Evolutionary conservation across 2,888 invertebrate species (phyloP), one percentile per base, ranked within the genome.

Genomic region (Sisyra nigra): DNA sequence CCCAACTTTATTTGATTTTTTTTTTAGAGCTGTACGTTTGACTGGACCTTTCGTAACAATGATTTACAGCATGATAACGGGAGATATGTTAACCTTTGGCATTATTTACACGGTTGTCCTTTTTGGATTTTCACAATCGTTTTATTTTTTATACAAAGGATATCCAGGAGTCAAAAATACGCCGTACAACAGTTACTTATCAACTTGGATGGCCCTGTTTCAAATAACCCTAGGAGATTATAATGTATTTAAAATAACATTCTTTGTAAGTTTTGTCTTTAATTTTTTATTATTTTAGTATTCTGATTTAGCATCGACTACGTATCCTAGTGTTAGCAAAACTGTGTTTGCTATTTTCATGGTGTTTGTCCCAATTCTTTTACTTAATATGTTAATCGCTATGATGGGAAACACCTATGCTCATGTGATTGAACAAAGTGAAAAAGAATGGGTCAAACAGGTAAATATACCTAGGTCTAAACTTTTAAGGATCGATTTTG

Each of bases 381-480:
- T 97, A 54, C 73, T 97, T 10, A 97, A 97, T 76, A 97, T 85
- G 82, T 74, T 98, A 62, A 98, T 98, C 50, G 98, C 98, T 49
- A 98, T 97, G 97, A 98, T 98, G 97, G 97, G 97, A 30, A 97
- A 97, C 64, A 98, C 98, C 0, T 98, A 98, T 60, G 91, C 93
- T 0, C 88, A 89, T 53, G 93, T 98, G 46, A 98, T 96, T 52
- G 89, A 92, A 59, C 92, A 94, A 59, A 96, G 96, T 30, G 97
- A 97, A 63, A 97, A 97, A 63, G 97, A 98, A 60, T 98, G 92
- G 88, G 85, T 94, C 60, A 92, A 93, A 60, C 92, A 92, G 72
- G 86, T 80, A 55, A 45, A 41, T 36, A 41, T 34, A 30, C 30
- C 9, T 30, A 8, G 7, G 30, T 7, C 7, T 30, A n/a, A n/a